Percentiles rank a stretch among this genome's conserved stretches.
These are phyloP conservation scores for Popillia japonica DNA, from an alignment of 1,140 invertebrate genomes.

Conservation along the genomic window DNA sequence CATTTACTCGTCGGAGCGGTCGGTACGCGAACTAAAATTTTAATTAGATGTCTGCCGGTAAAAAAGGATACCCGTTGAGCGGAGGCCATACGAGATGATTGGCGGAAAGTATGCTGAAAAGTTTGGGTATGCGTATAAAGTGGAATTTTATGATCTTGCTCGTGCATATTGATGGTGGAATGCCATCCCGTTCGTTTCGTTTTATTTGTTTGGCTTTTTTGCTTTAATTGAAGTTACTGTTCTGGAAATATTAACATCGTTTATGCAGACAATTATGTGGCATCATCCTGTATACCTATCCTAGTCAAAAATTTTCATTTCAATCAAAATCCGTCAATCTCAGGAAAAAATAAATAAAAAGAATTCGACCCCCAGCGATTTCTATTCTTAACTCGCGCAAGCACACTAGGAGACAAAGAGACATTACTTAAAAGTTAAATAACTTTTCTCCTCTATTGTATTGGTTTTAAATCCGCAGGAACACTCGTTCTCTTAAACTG, in stretches of 20 bases:
- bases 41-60: slow-evolving; percentile 8
- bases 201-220: neutral
- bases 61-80: neutral
- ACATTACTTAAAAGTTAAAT: slow-evolving; percentile 14
- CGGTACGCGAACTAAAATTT: neutral
- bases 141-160: neutral
- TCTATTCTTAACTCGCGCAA: neutral
- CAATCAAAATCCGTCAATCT: neutral
- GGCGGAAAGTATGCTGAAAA: neutral
- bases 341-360: neutral
- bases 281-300: too few relatives aligned
- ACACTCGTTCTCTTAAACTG: neutral
- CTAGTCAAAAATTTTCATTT: neutral
- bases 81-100: neutral
- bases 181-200: neutral
- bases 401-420: neutral
- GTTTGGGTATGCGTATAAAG: neutral
- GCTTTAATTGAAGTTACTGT: neutral
- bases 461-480: slow-evolving; percentile 14
- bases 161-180: neutral
- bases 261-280: too few relatives aligned
- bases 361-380: neutral
- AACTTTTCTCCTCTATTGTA: slow-evolving; percentile 14
- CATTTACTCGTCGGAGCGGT: neutral
- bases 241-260: neutral